phyloP scores from a whole-genome alignment of 2,888 invertebrate genomes.

The Torymus auratus region DNA sequence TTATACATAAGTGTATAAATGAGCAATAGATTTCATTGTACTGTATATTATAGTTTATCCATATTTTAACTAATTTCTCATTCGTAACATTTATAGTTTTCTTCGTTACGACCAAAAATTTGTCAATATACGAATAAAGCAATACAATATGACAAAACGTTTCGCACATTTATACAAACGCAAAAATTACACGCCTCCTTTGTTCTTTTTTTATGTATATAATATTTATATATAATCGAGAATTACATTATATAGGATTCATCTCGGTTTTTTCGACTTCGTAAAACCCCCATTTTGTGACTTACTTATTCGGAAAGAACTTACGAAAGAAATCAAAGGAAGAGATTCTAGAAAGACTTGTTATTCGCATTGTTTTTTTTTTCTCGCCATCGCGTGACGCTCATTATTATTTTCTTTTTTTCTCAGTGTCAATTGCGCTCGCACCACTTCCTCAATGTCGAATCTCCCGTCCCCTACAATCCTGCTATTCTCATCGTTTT shows the following conservation, averaged over 20 bases:
- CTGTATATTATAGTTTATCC: slow-evolving; percentile 41
- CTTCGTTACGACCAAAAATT: too few relatives aligned
- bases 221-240: slow-evolving; percentile 61
- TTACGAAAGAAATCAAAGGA: slow-evolving; percentile 50
- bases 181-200: slow-evolving; percentile 58
- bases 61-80: slow-evolving; percentile 20
- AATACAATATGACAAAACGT: slow-evolving; percentile 47
- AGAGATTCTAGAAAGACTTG: slow-evolving; percentile 55
- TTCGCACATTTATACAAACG: slow-evolving; percentile 48
- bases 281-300: slow-evolving; percentile 43
- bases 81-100: neutral
- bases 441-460: neutral
- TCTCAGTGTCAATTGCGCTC: neutral
- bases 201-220: slow-evolving; percentile 60
- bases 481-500: slow-evolving; percentile 20
- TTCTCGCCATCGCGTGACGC: neutral
- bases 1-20: slow-evolving; percentile 43
- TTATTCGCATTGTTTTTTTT: slow-evolving; percentile 14
- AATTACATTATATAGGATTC: slow-evolving; percentile 61
- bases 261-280: slow-evolving; percentile 52
- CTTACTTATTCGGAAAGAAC: slow-evolving; percentile 46
- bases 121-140: too few relatives aligned
- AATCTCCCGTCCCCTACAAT: slow-evolving; percentile 10
- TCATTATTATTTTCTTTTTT: slow-evolving; percentile 16
- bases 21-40: neutral